phyloP scores from a whole-genome alignment of 1,140 invertebrate genomes.

The Drosophila simulans region DNA sequence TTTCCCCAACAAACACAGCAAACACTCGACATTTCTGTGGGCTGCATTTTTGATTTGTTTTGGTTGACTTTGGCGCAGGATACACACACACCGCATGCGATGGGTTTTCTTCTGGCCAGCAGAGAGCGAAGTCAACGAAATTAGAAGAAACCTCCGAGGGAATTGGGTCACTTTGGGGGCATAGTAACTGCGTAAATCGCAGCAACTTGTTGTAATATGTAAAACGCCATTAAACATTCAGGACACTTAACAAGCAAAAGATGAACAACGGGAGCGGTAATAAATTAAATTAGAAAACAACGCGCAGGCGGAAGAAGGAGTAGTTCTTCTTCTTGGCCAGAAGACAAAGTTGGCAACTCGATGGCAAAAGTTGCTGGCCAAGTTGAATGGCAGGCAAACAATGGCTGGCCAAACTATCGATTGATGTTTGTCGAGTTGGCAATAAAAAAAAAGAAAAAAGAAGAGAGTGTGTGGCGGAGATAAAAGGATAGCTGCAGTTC shows the following conservation, averaged over 20 bases:
- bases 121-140: slow-evolving; percentile 18
- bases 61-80: slow-evolving; percentile 42
- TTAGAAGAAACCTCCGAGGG: slow-evolving; percentile 46
- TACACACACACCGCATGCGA: slow-evolving; percentile 2
- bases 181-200: slow-evolving; percentile 25
- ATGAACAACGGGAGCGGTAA: slow-evolving; percentile 23
- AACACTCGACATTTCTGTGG: slow-evolving; percentile 51
- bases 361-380: slow-evolving; percentile 44
- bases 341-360: slow-evolving; percentile 46
- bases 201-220: slow-evolving; percentile 25
- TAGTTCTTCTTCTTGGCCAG: neutral
- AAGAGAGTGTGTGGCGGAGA: slow-evolving; percentile 14
- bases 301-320: neutral
- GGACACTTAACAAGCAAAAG: slow-evolving; percentile 19
- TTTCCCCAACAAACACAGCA: neutral
- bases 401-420: slow-evolving; percentile 46
- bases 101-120: neutral
- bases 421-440: slow-evolving; percentile 40
- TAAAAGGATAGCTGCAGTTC: slow-evolving; percentile 19
- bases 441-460: slow-evolving; percentile 3
- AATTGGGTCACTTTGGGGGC: slow-evolving; percentile 61
- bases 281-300: slow-evolving; percentile 37
- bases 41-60: slow-evolving; percentile 70
- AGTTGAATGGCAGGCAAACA: slow-evolving; percentile 27
- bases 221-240: slow-evolving; percentile 37